Conservation (phyloP, 2,113 vertebrate genomes). For the Phocoena sinus region DNA sequence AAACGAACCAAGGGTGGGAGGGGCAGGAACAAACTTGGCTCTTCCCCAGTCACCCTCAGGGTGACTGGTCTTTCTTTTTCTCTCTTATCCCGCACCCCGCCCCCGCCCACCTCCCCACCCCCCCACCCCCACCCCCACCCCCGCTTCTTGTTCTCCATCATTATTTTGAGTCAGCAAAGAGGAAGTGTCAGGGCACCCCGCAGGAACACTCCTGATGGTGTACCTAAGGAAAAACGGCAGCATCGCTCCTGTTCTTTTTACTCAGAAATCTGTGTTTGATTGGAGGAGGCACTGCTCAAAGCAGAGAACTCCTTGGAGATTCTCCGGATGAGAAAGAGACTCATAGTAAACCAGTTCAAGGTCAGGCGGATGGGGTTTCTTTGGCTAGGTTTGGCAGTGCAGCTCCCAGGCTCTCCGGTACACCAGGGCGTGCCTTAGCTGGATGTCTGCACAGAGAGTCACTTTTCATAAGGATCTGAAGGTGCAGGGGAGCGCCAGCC, state of each 20-base stretch:
- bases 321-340: slow-evolving; percentile 24
- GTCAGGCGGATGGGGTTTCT: background rate
- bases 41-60: background rate
- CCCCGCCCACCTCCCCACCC: too few relatives aligned
- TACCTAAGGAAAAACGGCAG: background rate
- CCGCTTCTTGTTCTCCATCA: background rate
- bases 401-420: background rate
- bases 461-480: slow-evolving; percentile 32
- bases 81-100: background rate
- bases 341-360: slow-evolving; percentile 19
- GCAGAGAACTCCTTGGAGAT: slow-evolving; percentile 30
- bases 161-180: slow-evolving; percentile 66
- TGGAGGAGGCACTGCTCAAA: background rate
- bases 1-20: background rate
- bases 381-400: background rate
- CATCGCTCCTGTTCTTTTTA: slow-evolving; percentile 16
- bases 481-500: background rate
- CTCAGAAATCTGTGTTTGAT: slow-evolving; percentile 41
- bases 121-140: too few relatives aligned
- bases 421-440: background rate
- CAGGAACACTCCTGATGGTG: background rate
- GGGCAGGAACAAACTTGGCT: background rate
- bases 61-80: slow-evolving; percentile 14
- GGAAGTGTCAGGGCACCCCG: slow-evolving; percentile 17
- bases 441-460: background rate